Conservation (phyloP, 2,113 vertebrate genomes). For the Archilochus colubris region DNA sequence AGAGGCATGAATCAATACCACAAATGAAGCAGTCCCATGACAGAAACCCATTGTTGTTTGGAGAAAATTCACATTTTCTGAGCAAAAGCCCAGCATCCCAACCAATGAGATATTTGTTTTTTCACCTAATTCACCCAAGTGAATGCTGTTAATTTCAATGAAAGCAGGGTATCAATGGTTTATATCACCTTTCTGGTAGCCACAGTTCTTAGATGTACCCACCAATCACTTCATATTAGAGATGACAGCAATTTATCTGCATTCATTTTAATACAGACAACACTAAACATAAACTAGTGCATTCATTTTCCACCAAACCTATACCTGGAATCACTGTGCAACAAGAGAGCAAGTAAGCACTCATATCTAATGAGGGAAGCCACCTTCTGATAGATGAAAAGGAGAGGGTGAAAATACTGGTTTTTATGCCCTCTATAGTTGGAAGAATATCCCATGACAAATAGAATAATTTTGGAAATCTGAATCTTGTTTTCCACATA, state of each 20-base stretch:
- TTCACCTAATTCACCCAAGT: neutral
- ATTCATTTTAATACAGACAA: neutral
- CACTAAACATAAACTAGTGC: neutral
- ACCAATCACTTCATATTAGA: neutral
- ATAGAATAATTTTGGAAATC: neutral
- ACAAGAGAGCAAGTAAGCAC: neutral
- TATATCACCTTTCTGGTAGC: neutral
- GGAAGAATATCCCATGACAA: neutral
- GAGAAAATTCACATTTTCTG: neutral
- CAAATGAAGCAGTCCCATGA: neutral
- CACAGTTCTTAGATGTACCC: neutral
- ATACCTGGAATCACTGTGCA: neutral
- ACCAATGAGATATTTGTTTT: neutral
- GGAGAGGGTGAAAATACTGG: neutral
- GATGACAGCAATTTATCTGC: neutral
- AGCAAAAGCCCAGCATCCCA: neutral
- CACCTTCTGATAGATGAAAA: neutral
- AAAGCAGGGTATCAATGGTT: neutral
- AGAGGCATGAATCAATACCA: neutral
- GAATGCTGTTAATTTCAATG: neutral
- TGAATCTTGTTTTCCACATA: neutral
- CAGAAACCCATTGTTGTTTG: neutral
- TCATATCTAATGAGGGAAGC: neutral
- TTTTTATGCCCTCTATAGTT: neutral
- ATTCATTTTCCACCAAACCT: neutral